Conservation (phyloP, 2,113 vertebrate species). For the Malurus melanocephalus region DNA sequence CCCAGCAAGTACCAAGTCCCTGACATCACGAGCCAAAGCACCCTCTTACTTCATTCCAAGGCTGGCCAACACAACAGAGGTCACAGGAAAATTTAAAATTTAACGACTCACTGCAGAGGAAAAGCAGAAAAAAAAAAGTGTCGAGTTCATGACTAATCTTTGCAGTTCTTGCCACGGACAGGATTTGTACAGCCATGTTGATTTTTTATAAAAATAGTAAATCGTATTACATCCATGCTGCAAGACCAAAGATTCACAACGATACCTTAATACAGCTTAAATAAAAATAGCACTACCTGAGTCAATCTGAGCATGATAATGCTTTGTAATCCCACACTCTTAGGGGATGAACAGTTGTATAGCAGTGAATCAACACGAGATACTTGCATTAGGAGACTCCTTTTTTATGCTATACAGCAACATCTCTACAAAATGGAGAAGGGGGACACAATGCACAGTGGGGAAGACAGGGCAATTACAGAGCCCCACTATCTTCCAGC, state of each 20-base stretch:
- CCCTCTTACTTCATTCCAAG: not conserved
- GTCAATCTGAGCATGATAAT: constrained; percentile 57
- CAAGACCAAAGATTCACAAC: constrained; percentile 62
- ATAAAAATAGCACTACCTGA: constrained; percentile 52
- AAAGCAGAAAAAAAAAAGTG: accelerated
- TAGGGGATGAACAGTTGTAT: constrained; percentile 36
- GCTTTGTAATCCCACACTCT: constrained; percentile 52
- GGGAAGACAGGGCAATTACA: not conserved
- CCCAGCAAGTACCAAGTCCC: not conserved
- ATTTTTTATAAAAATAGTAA: constrained; percentile 74
- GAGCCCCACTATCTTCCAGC: not conserved
- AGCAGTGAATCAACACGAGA: constrained; percentile 46
- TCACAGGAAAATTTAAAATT: not conserved
- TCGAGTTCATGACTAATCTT: constrained; percentile 20
- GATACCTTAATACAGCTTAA: constrained; percentile 76
- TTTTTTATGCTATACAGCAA: not conserved
- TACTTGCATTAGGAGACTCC: constrained; percentile 6
- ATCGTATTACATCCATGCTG: constrained; percentile 64
- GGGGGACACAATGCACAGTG: not conserved
- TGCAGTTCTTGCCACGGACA: constrained; percentile 17
- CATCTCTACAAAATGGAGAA: not conserved
- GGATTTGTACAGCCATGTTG: constrained; percentile 61
- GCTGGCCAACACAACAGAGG: not conserved
- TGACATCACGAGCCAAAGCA: not conserved
- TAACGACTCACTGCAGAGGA: not conserved